phyloP scores from a whole-genome alignment of 2,888 invertebrate genomes.

The Schizaphis graminum region DNA sequence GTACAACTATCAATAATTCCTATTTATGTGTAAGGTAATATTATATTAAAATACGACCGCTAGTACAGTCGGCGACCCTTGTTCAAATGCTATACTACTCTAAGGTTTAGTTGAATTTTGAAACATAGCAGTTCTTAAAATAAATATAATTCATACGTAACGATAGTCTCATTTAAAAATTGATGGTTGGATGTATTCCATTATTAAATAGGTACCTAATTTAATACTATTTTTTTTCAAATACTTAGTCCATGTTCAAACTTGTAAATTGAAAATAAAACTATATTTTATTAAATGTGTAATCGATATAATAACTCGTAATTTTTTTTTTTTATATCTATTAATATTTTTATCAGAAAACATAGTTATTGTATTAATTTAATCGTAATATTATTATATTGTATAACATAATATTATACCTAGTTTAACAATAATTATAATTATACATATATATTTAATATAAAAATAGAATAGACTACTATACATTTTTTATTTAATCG shows the following conservation, averaged over 20 bases:
- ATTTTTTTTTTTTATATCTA: neutral
- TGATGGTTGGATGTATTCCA: neutral
- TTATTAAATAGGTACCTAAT: neutral
- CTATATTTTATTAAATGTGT: neutral
- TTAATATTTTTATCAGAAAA: neutral
- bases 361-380: neutral
- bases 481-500: neutral
- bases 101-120: neutral
- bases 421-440: neutral
- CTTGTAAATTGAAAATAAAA: neutral
- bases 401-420: neutral
- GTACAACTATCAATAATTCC: constrained; percentile 13
- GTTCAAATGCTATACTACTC: neutral
- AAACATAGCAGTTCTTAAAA: neutral
- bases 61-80: neutral
- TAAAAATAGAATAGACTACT: neutral
- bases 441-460: neutral
- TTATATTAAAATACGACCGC: neutral
- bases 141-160: neutral
- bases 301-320: neutral
- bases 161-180: neutral
- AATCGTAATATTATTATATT: neutral
- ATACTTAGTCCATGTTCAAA: neutral
- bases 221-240: neutral
- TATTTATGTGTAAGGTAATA: constrained; percentile 31